Percentiles rank a stretch among this genome's conserved stretches.
phyloP scores from a whole-genome alignment of 2,888 invertebrate genomes.

The Camptogramma bilineatum region DNA sequence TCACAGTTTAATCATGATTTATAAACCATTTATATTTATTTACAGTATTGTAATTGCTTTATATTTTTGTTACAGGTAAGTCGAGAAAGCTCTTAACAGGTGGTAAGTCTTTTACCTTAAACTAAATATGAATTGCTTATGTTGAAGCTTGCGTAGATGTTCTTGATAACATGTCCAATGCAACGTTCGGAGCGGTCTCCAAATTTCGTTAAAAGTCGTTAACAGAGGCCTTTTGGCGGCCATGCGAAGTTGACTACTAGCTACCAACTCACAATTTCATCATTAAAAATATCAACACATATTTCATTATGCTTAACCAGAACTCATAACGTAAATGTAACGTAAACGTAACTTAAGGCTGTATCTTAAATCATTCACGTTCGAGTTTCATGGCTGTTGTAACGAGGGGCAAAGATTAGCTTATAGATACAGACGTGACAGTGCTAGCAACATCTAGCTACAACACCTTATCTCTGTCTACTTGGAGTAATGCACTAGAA shows the following conservation, averaged over 20 bases:
- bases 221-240: no score
- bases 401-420: slow-evolving; percentile 48
- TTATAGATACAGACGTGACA: slow-evolving; percentile 37
- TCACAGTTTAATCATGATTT: no score
- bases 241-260: no score
- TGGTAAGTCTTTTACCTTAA: no score
- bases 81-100: neutral
- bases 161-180: no score
- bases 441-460: neutral
- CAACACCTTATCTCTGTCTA: neutral
- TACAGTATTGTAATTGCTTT: no score
- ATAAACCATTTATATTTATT: neutral
- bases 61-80: neutral
- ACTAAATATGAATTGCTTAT: no score
- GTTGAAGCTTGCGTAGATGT: no score
- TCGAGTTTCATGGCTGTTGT: slow-evolving; percentile 50
- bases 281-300: slow-evolving; percentile 3
- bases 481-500: neutral
- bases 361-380: slow-evolving; percentile 62
- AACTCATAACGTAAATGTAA: slow-evolving; percentile 40
- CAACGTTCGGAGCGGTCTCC: no score
- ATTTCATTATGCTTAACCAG: slow-evolving; percentile 22
- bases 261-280: no score
- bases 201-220: no score
- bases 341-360: slow-evolving; percentile 42